Evolutionary conservation across 2,113 vertebrate species (phyloP).

Genomic region (Zosterops borbonicus): DNA sequence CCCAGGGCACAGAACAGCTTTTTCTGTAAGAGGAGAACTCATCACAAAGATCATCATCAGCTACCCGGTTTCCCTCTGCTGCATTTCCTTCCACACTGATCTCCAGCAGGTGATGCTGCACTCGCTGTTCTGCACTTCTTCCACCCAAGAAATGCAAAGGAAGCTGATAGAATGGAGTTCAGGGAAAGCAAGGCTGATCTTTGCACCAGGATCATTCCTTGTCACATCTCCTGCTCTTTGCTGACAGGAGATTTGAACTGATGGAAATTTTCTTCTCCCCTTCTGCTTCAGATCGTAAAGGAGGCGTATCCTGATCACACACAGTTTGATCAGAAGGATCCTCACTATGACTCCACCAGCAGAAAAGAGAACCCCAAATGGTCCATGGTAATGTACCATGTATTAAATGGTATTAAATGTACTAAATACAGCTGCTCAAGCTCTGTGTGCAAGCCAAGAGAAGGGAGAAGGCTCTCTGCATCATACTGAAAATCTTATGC

Average conservation of each 20-base stretch:
- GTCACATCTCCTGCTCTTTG: not conserved
- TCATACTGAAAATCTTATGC: not conserved
- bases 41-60: not conserved
- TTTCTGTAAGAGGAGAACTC: not conserved
- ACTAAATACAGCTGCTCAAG: not conserved
- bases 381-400: slow-evolving; percentile 84
- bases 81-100: not conserved
- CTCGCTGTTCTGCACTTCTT: not conserved
- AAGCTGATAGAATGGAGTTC: not conserved
- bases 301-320: slow-evolving; percentile 93
- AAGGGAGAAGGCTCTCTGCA: not conserved
- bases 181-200: not conserved
- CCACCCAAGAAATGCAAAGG: not conserved
- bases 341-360: slow-evolving; percentile 88
- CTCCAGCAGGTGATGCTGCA: not conserved
- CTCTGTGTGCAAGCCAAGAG: not conserved
- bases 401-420: not conserved
- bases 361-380: slow-evolving; percentile 90
- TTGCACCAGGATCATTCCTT: not conserved
- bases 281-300: slow-evolving; percentile 84
- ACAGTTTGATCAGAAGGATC: slow-evolving; percentile 91
- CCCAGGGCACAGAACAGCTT: not conserved
- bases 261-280: not conserved
- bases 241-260: not conserved
- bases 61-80: not conserved